Base-by-base conservation (phyloP, 2,888 invertebrate genomes). In the Bimastos eiseni region DNA sequence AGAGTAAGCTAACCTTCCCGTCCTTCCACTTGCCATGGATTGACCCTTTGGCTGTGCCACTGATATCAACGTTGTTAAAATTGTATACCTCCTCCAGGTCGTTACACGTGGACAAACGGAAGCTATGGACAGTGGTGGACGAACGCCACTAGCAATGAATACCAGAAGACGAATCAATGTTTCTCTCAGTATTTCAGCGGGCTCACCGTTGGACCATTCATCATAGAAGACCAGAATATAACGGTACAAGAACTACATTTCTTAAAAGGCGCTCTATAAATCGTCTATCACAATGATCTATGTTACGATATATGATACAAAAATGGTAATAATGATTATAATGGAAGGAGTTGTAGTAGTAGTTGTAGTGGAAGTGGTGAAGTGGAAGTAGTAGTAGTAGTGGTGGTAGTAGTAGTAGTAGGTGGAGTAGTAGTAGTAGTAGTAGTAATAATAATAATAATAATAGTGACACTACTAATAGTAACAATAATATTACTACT, bases 71-170 rank as follows among this genome's bases (percentile, higher is more conserved):
- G n/a, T n/a, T n/a, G n/a, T n/a, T n/a, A n/a, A n/a, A n/a, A n/a
- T n/a, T n/a, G n/a, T n/a, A n/a, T n/a, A n/a, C 21, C 33, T 84
- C 34, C 33, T 34, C 17, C 49, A 91, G 89, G 89, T 37, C 91
- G 90, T 33, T 88, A 90, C 55, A 24, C 24, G 6, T 91, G 83
- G 90, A 17, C 70, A 5, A 92, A 93, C 84, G 93, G 94, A 0
- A 92, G 92, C 0, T 92, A 92, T 55, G 92, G 92, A 17, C 90
- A 91, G 55, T 94, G 94, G 94, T 94, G 94, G 94, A 92, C 93
- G 0, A 93, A 93, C 88, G 34, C 86, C 8, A 94, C 94, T 0
- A 90, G 38, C 13, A 83, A 89, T 6, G 91, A 91, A 4, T 94
- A 93, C 91, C 83, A 33, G 11, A 91, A 92, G 21, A 92, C 92